These are phyloP conservation scores for Lamellibrachia columna DNA, from an alignment of 2,888 invertebrate species.

Conservation along the genomic window DNA sequence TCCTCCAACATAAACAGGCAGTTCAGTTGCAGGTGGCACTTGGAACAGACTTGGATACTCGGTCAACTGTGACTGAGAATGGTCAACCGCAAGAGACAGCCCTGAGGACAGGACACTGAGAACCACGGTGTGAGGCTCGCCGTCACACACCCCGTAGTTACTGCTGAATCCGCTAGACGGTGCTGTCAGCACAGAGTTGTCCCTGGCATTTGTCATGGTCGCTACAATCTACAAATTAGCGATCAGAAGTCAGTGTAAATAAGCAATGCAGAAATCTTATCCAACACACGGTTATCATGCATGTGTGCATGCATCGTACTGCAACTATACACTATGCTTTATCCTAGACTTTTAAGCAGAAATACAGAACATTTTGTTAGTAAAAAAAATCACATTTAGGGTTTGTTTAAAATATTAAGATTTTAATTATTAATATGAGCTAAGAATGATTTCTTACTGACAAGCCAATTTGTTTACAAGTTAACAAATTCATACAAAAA, in stretches of 20 bases:
- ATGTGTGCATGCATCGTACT: neutral
- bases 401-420: no score
- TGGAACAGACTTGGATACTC: conserved; percentile 25
- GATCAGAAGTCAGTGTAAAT: conserved; percentile 7
- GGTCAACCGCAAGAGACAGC: conserved; percentile 28
- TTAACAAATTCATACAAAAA: no score
- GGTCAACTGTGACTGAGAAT: neutral
- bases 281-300: neutral
- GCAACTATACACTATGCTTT: neutral
- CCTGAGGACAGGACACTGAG: conserved; percentile 22
- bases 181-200: conserved; percentile 23
- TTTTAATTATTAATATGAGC: no score
- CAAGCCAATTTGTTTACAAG: no score
- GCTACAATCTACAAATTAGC: conserved; percentile 14
- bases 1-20: conserved; percentile 33
- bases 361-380: neutral
- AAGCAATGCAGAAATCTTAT: neutral
- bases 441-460: neutral
- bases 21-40: conserved; percentile 26
- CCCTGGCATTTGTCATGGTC: neutral
- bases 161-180: conserved; percentile 27
- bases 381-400: no score
- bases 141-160: conserved; percentile 34
- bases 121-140: conserved; percentile 28
- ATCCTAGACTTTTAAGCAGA: neutral